phyloP scores from a whole-genome alignment of 2,113 vertebrate species.

The Chauna torquata region DNA sequence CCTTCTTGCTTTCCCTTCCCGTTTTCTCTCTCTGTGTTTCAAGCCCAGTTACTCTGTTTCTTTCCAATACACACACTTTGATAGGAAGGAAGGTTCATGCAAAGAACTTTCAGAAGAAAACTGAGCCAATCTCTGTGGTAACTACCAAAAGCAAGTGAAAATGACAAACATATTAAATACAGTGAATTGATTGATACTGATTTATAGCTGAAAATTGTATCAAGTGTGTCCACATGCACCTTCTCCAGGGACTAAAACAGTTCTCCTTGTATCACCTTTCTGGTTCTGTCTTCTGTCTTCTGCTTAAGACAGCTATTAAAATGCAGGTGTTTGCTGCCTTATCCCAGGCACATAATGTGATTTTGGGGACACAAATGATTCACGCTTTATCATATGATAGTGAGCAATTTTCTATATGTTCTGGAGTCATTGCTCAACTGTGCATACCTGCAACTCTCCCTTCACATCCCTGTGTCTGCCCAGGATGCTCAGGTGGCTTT shows the following conservation, averaged over 20 bases:
- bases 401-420: background rate
- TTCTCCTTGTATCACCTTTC: background rate
- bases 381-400: background rate
- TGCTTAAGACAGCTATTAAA: background rate
- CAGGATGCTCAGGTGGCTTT: background rate
- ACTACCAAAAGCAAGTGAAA: constrained; percentile 23
- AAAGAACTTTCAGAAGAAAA: constrained; percentile 30
- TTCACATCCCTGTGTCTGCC: background rate
- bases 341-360: background rate
- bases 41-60: background rate
- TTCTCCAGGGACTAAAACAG: constrained; percentile 11
- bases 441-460: background rate
- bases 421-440: background rate
- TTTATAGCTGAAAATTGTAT: constrained; percentile 44
- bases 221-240: background rate
- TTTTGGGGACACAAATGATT: background rate
- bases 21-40: background rate
- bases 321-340: background rate
- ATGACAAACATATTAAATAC: constrained; percentile 5
- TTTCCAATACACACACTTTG: background rate
- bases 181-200: constrained; percentile 34
- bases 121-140: constrained; percentile 26
- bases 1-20: background rate
- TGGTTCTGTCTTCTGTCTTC: background rate
- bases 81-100: background rate